Evolutionary conservation across 2,888 invertebrate species (phyloP), one percentile per base, ranked within the genome.

Genomic region (Nematopogon swammerdamellus): DNA sequence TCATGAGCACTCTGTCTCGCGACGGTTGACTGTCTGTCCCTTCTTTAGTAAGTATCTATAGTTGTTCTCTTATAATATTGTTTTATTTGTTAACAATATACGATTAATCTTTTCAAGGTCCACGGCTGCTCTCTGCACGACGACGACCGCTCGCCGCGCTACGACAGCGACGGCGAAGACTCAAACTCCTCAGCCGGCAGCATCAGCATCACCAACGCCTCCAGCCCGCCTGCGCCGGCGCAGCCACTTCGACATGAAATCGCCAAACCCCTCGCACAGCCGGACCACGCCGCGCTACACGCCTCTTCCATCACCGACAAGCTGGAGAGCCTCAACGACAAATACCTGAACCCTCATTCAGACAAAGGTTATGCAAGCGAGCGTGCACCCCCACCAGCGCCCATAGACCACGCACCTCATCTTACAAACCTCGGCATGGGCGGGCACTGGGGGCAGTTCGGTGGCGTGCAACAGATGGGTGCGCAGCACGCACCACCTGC

Each of bases 111-210:
- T n/a, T n/a, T n/a, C n/a, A n/a, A n/a, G 36, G 88, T 89, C 56
- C 89, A 89, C 70, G 89, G 89, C 25, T 86, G 85, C 49, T 75
- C 82, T 55, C 81, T 82, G 49, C 72, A 73, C 54, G 86, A 83
- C 18, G 88, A 85, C 19, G 87, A 87, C 63, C 83, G 83, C 19
- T 86, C 86, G n/a, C 87, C 89, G 45, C 81, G 85, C 46, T 92
- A 92, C 72, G 92, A 92, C 68, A 92, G 92, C 70, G 95, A 94
- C 68, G 92, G 91, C 44, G 94, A 94, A 67, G 92, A 92, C 66
- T 91, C 91, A 54, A 89, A 90, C 50, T 89, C 89, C 1, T 89
- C 88, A 49, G 88, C 87, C 53, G 88, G 87, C 63, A 85, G 88
- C 59, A 87, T 87, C 56, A 88, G 88, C 47, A 85, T 85, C 20